Percentiles rank a stretch among this genome's conserved stretches.
Evolutionary conservation across 1,140 invertebrate genomes (phyloP).

Genomic region (Lepidostoma basale): DNA sequence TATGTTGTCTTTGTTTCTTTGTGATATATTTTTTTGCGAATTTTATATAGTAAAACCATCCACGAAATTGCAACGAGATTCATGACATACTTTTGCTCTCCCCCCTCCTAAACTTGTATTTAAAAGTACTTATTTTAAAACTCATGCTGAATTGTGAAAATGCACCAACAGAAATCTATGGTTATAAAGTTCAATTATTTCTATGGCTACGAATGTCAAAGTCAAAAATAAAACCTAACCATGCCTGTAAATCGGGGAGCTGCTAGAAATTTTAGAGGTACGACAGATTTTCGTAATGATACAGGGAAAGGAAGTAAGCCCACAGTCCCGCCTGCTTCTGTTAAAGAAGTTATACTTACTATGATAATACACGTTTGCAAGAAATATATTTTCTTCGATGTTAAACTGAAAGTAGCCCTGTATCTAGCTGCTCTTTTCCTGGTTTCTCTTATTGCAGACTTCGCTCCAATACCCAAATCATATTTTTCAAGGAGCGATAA

Average conservation of each 20-base stretch:
- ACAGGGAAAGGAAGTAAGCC: slow-evolving; percentile 69
- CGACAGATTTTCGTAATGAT: slow-evolving; percentile 54
- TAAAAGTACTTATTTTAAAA: too few relatives aligned
- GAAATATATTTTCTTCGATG: slow-evolving; percentile 84
- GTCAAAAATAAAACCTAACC: slow-evolving; percentile 21
- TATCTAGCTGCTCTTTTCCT: slow-evolving; percentile 83
- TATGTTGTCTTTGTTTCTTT: too few relatives aligned
- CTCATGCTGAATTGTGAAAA: too few relatives aligned
- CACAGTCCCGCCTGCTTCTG: slow-evolving; percentile 78
- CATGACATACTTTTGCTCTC: too few relatives aligned
- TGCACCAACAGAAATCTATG: too few relatives aligned
- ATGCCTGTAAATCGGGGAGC: slow-evolving; percentile 20
- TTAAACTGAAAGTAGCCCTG: slow-evolving; percentile 82
- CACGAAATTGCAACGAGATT: too few relatives aligned
- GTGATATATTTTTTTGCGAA: too few relatives aligned
- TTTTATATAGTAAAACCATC: too few relatives aligned
- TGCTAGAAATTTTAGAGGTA: slow-evolving; percentile 57
- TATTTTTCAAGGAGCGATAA: slow-evolving; percentile 90
- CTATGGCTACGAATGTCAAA: slow-evolving; percentile 14
- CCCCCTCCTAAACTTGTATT: too few relatives aligned
- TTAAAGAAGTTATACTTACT: slow-evolving; percentile 80
- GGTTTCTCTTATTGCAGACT: slow-evolving; percentile 84
- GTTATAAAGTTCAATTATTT: slow-evolving; percentile 20
- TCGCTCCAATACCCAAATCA: slow-evolving; percentile 78
- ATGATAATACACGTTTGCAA: slow-evolving; percentile 88